These are phyloP conservation scores for Hylaea fasciaria DNA, from an alignment of 2,888 invertebrate species.

Conservation along the genomic window DNA sequence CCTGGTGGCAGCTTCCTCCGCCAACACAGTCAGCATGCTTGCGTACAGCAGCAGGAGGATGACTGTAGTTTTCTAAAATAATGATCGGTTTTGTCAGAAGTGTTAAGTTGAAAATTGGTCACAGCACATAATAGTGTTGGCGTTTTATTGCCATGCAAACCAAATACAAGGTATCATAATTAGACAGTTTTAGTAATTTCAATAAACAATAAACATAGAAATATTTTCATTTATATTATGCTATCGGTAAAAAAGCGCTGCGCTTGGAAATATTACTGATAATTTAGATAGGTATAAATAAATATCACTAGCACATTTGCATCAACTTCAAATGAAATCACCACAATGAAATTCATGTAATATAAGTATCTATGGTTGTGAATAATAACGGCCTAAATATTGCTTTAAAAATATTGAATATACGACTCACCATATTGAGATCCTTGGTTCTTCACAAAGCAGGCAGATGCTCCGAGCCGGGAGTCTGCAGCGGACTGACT, in stretches of 20 bases:
- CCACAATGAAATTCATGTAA: background rate
- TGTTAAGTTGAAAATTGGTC: background rate
- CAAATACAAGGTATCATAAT: too few species aligned
- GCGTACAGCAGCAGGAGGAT: conserved; percentile 56
- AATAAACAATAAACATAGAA: too few species aligned
- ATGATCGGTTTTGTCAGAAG: conserved; percentile 28
- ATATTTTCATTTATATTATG: too few species aligned
- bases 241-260: too few species aligned
- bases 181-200: too few species aligned
- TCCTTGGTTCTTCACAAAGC: conserved; percentile 9
- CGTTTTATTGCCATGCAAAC: too few species aligned
- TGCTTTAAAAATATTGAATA: conserved; percentile 4
- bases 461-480: conserved; percentile 36
- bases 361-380: background rate
- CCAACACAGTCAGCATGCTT: conserved; percentile 44
- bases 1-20: conserved; percentile 55
- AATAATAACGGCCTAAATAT: background rate
- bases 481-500: conserved; percentile 47
- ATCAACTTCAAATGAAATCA: too few species aligned
- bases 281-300: too few species aligned
- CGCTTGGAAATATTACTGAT: too few species aligned
- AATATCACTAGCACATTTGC: too few species aligned
- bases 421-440: conserved; percentile 52
- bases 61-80: conserved; percentile 57
- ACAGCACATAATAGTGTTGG: too few species aligned